Conservation (phyloP, 2,797 vertebrate genomes). For the Megalops cyprinoides region DNA sequence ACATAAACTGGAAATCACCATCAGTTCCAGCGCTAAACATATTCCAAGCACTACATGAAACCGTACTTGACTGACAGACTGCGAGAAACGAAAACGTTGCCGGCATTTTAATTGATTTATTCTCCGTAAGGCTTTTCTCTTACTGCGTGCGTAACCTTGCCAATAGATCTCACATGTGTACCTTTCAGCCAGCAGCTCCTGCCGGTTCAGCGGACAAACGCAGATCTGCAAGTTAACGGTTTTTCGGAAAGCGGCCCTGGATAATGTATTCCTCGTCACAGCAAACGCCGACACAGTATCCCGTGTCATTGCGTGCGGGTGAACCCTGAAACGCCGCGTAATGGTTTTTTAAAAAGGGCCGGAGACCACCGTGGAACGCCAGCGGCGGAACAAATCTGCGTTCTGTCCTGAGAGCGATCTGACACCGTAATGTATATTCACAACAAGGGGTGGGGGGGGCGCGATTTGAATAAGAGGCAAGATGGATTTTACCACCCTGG, state of each 20-base stretch:
- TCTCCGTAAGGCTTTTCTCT: too few species aligned
- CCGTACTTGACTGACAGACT: background rate
- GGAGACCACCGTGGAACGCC: slow-evolving; percentile 25
- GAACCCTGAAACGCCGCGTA: slow-evolving; percentile 13
- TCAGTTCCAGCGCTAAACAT: too few species aligned
- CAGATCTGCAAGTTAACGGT: background rate
- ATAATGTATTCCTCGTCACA: slow-evolving; percentile 18
- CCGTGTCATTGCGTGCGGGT: slow-evolving; percentile 10
- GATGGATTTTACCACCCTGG: slow-evolving; percentile 36
- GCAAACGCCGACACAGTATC: slow-evolving; percentile 12
- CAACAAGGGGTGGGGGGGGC: too few species aligned
- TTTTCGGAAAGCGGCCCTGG: slow-evolving; percentile 14
- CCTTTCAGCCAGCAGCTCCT: background rate
- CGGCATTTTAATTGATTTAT: background rate
- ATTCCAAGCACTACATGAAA: too few species aligned
- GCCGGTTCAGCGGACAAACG: background rate
- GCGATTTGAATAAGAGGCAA: slow-evolving; percentile 19
- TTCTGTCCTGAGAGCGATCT: background rate
- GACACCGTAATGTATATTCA: slow-evolving; percentile 20
- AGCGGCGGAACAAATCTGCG: background rate
- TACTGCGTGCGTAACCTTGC: background rate
- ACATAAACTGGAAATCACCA: too few species aligned
- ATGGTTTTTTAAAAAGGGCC: slow-evolving; percentile 16
- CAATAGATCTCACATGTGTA: background rate
- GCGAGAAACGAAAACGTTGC: background rate